Conservation (phyloP, 2,113 vertebrate species). For the Corvus cornix region DNA sequence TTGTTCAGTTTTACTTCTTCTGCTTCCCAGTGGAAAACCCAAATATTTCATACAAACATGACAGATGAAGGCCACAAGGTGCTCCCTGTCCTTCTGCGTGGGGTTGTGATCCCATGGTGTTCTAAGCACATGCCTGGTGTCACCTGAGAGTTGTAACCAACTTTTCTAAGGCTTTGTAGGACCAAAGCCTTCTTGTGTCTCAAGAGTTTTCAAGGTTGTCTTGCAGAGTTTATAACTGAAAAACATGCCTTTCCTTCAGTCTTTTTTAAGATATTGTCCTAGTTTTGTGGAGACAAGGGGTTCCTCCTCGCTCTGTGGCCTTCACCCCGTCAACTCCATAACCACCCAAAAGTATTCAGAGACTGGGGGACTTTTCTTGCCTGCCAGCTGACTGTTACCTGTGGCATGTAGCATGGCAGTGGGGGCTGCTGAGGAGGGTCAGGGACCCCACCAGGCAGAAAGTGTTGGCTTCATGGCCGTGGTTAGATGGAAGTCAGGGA, state of each 20-base stretch:
- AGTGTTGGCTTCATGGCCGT: accelerated
- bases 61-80: not conserved
- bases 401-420: accelerated
- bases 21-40: not conserved
- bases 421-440: not conserved
- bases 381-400: not conserved
- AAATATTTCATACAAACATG: not conserved
- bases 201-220: not conserved
- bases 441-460: accelerated
- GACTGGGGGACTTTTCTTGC: not conserved
- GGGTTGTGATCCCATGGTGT: not conserved
- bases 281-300: not conserved
- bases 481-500: not conserved
- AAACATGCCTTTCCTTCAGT: accelerated
- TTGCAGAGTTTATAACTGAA: not conserved
- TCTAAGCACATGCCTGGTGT: accelerated
- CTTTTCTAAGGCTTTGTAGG: not conserved
- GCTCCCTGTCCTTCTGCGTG: not conserved
- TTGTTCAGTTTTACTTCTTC: not conserved
- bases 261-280: not conserved
- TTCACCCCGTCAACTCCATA: not conserved
- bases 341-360: not conserved
- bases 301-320: not conserved
- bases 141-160: not conserved
- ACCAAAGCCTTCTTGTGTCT: not conserved